Evolutionary conservation across 2,888 invertebrate genomes (phyloP), one percentile per base, ranked within the genome.

Genomic region (Pocota personata): DNA sequence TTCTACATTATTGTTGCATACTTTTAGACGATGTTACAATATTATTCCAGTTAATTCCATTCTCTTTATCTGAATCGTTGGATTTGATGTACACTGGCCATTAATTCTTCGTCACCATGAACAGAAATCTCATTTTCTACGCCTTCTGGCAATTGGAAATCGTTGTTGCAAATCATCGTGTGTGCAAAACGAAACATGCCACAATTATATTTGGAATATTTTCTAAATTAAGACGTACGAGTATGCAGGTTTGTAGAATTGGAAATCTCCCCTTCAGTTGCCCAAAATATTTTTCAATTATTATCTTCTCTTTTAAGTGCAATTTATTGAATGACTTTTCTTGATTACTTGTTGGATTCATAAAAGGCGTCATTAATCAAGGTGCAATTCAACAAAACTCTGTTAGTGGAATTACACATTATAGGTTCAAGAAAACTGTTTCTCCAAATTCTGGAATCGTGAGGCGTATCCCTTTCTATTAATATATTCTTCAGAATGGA

Each of bases 381-480:
- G n/a, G n/a, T n/a, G n/a, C n/a, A n/a, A n/a, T n/a, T n/a, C n/a
- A n/a, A n/a, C n/a, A n/a, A n/a, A n/a, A n/a, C n/a, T n/a, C n/a
- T n/a, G n/a, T n/a, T n/a, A n/a, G n/a, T n/a, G n/a, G n/a, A n/a
- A n/a, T n/a, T n/a, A n/a, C n/a, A n/a, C n/a, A n/a, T n/a, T n/a
- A n/a, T n/a, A n/a, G n/a, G n/a, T n/a, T n/a, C n/a, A n/a, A n/a
- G n/a, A n/a, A n/a, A n/a, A 24, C 48, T 64, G 14, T 48, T 64
- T 2, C n/a, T 64, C 30, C 48, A 67, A 67, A 67, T 50, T 35
- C 66, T 66, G 3, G 32, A 66, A 35, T 66, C 52, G 46, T 67
- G 37, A 66, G 21, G 66, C 66, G 37, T 66, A 66, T 66, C 19
- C 66, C 32, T 37, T 50, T 30, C 37, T 32, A 52, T 50, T 66